phyloP scores from a whole-genome alignment of 2,113 vertebrate genomes.

The Deroptyus accipitrinus region DNA sequence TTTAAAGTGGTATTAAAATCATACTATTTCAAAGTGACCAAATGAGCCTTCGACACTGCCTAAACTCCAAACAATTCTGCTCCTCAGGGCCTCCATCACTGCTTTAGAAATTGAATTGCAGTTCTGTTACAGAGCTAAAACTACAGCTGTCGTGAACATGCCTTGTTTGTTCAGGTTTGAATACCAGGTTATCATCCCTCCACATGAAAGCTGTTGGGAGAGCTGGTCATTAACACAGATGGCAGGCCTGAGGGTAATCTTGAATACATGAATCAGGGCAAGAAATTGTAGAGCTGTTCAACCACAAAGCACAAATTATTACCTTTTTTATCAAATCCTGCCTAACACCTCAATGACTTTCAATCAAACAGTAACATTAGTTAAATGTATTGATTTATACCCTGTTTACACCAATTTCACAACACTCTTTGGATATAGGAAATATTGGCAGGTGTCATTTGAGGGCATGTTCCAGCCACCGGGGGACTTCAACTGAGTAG shows the following conservation, averaged over 20 bases:
- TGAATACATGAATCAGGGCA: background rate
- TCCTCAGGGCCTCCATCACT: background rate
- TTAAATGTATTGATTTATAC: background rate
- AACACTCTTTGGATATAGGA: background rate
- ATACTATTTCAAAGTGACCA: background rate
- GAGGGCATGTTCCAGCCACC: background rate
- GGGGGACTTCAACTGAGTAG: background rate
- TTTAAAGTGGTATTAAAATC: background rate
- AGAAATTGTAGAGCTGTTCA: background rate
- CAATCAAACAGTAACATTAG: background rate
- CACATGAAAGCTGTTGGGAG: rapidly evolving
- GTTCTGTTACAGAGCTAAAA: background rate
- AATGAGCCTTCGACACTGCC: background rate
- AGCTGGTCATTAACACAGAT: background rate
- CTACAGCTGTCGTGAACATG: rapidly evolving
- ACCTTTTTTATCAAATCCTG: background rate
- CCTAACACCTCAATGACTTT: background rate
- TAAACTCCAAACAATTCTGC: background rate
- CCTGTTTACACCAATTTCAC: background rate
- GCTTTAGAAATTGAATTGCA: background rate
- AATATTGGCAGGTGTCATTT: background rate
- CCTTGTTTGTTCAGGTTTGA: background rate
- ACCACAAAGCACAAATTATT: background rate
- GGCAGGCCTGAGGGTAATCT: background rate
- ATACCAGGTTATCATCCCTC: background rate